Conservation (phyloP, 2,888 invertebrate species). For the Polyommatus icarus region DNA sequence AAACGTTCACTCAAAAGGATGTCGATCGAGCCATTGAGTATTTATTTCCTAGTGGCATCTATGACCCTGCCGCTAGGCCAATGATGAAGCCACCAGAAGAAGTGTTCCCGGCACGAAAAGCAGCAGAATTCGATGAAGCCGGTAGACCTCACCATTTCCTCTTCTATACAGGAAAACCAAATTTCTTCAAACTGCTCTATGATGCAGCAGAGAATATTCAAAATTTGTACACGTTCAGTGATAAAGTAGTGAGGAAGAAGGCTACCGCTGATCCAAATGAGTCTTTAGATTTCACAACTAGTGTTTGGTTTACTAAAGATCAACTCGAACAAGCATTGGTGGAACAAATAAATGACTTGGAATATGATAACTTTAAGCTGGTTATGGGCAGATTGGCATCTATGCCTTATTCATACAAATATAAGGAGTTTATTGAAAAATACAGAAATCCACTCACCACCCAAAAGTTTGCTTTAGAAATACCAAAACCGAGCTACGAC, state of each 20-base stretch:
- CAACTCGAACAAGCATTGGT: conserved; percentile 83
- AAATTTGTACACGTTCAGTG: conserved; percentile 85
- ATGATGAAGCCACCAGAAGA: conserved; percentile 94
- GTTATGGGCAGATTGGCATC: conserved; percentile 86
- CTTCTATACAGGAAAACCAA: conserved; percentile 94
- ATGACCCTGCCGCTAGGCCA: conserved; percentile 91
- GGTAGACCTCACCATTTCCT: conserved; percentile 95
- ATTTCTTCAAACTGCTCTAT: conserved; percentile 90
- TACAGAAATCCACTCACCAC: conserved; percentile 82
- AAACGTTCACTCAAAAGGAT: conserved; percentile 92
- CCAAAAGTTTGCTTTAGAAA: conserved; percentile 80
- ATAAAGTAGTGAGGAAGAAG: conserved; percentile 83
- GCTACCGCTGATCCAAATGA: conserved; percentile 81
- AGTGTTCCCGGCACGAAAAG: conserved; percentile 90
- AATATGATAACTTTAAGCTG: conserved; percentile 86
- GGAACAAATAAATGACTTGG: conserved; percentile 84
- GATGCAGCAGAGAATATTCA: conserved; percentile 87
- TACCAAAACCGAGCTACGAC: conserved; percentile 85
- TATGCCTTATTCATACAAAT: conserved; percentile 86
- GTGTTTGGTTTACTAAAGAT: conserved; percentile 83
- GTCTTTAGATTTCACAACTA: conserved; percentile 64
- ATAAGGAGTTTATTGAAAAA: conserved; percentile 86
- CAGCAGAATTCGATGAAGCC: conserved; percentile 93
- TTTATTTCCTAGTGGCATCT: conserved; percentile 97
- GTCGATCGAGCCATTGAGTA: conserved; percentile 94